These are phyloP conservation scores for Ceyx margarethae DNA, from an alignment of 2,113 vertebrate species.

Conservation along the genomic window DNA sequence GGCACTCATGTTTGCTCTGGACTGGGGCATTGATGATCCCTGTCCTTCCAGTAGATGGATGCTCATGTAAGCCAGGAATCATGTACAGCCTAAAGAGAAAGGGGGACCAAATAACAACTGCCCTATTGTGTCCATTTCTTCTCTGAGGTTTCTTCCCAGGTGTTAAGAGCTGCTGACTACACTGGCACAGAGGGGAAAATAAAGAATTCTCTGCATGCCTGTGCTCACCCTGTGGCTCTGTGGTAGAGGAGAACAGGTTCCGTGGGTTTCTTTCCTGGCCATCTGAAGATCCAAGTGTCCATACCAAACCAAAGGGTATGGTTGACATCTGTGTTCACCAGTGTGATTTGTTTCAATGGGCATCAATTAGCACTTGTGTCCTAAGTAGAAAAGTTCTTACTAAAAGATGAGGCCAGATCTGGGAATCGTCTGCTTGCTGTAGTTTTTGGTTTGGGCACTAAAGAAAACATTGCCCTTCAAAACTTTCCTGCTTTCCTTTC, in stretches of 20 bases:
- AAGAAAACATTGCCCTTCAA: not conserved
- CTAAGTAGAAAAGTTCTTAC: not conserved
- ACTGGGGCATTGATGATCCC: not conserved
- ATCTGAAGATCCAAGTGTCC: not conserved
- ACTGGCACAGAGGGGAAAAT: not conserved
- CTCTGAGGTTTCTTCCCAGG: not conserved
- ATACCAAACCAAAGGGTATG: not conserved
- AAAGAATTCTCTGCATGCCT: not conserved
- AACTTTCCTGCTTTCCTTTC: not conserved
- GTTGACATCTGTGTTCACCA: not conserved
- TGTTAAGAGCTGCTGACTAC: not conserved
- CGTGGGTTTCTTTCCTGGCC: not conserved
- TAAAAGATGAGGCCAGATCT: not conserved
- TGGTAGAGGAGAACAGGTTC: not conserved
- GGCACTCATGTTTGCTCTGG: not conserved
- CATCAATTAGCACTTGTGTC: not conserved
- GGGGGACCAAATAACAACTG: not conserved
- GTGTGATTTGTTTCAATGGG: not conserved
- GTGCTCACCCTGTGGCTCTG: rapidly evolving
- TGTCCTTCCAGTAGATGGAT: not conserved
- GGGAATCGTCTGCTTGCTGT: not conserved
- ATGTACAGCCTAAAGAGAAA: not conserved
- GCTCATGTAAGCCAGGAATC: not conserved
- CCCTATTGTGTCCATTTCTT: not conserved
- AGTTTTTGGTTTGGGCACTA: not conserved